phyloP scores from a whole-genome alignment of 2,888 invertebrate genomes.

The Ichneumon xanthorius region DNA sequence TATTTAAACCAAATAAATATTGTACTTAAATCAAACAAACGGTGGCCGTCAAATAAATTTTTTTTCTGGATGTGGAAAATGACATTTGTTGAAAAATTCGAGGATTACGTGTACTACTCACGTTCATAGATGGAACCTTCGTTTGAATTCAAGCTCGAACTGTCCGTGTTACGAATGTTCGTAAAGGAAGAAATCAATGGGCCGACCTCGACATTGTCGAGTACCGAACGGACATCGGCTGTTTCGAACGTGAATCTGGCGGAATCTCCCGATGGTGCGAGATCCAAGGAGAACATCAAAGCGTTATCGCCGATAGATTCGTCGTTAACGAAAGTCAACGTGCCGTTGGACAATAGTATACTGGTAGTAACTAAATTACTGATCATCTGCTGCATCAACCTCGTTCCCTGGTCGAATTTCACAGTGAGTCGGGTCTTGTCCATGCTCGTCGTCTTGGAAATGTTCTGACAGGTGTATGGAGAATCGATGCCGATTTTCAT shows the following conservation, averaged over 20 bases:
- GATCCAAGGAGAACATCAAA: constrained; percentile 4
- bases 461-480: constrained; percentile 87
- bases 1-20: too few relatives aligned
- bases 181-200: neutral
- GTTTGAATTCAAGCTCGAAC: constrained; percentile 1
- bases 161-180: constrained; percentile 14
- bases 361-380: neutral
- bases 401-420: constrained; percentile 82
- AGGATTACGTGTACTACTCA: constrained; percentile 33
- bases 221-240: neutral
- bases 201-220: neutral
- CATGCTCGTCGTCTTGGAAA: constrained; percentile 86
- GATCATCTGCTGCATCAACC: rapidly evolving
- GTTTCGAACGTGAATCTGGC: constrained; percentile 16
- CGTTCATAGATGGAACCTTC: constrained; percentile 26
- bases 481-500: constrained; percentile 87
- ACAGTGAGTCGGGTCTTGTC: constrained; percentile 86
- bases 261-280: neutral
- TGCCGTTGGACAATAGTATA: neutral
- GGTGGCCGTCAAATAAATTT: too few relatives aligned
- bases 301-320: neutral
- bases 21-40: too few relatives aligned
- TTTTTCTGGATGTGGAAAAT: too few relatives aligned
- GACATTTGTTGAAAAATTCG: neutral
- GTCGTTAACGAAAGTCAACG: neutral